A percentile compares a stretch with the other conserved stretches of the same genome.
These are phyloP conservation scores for Catocala sponsa DNA, from an alignment of 2,888 invertebrate genomes.

Conservation along the genomic window DNA sequence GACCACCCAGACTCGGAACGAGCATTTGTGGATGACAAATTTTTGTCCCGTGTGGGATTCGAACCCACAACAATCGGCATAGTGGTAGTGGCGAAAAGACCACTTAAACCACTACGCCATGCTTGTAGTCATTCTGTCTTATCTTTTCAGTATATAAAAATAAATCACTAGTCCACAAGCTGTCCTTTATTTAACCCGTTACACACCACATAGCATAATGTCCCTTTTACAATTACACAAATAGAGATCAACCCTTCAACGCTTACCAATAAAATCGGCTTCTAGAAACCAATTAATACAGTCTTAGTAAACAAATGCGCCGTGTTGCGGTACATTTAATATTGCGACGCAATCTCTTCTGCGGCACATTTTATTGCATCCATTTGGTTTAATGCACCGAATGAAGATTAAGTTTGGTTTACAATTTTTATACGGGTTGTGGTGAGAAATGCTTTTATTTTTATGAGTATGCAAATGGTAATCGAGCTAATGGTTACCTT, in stretches of 20 bases:
- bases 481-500: neutral
- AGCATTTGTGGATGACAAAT: no score
- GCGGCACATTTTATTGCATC: conserved; percentile 40
- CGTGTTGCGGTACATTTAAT: conserved; percentile 24
- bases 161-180: no score
- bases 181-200: neutral
- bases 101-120: no score
- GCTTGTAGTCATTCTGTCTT: no score
- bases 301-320: conserved; percentile 32
- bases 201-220: neutral
- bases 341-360: conserved; percentile 24
- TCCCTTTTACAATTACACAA: neutral
- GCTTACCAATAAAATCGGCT: neutral
- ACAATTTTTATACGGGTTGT: conserved; percentile 1
- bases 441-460: conserved; percentile 7
- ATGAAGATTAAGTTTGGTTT: conserved; percentile 11
- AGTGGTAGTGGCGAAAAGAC: no score
- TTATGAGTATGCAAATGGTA: conserved; percentile 1
- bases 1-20: no score
- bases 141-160: no score
- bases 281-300: conserved; percentile 43
- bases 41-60: no score
- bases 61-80: no score
- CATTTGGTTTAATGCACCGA: conserved; percentile 30
- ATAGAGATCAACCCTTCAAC: conserved; percentile 1